Evolutionary conservation across 2,797 vertebrate species (phyloP).

Genomic region (Meda fulgida): DNA sequence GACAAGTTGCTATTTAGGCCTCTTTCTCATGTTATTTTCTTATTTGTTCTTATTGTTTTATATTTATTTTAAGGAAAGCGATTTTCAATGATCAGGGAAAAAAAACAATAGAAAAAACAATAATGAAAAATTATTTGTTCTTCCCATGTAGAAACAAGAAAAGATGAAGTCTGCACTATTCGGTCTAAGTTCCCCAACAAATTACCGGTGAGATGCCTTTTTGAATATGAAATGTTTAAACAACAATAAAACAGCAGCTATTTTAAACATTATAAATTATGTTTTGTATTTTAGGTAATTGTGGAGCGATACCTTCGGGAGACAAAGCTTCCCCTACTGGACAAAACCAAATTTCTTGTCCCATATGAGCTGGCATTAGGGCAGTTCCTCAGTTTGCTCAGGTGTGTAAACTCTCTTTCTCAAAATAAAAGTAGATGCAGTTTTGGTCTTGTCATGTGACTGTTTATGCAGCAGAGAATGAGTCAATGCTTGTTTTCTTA

Average conservation of each 20-base stretch:
- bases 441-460: neutral
- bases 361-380: conserved; percentile 83
- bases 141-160: conserved; percentile 76
- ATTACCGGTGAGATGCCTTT: conserved; percentile 75
- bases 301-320: conserved; percentile 82
- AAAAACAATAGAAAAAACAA: neutral
- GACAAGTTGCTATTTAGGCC: neutral
- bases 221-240: neutral
- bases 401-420: conserved; percentile 67
- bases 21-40: neutral
- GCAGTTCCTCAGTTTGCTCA: conserved; percentile 84
- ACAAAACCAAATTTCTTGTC: conserved; percentile 86
- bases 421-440: neutral
- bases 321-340: conserved; percentile 79
- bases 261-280: neutral
- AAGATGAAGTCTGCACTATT: conserved; percentile 83
- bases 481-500: conserved; percentile 6
- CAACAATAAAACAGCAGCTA: neutral
- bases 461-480: neutral
- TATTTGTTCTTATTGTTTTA: neutral
- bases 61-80: neutral
- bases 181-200: conserved; percentile 84
- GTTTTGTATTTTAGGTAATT: conserved; percentile 76
- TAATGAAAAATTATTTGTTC: no score
- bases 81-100: neutral